phyloP scores from a whole-genome alignment of 1,140 invertebrate genomes.

The Camponotus pennsylvanicus region DNA sequence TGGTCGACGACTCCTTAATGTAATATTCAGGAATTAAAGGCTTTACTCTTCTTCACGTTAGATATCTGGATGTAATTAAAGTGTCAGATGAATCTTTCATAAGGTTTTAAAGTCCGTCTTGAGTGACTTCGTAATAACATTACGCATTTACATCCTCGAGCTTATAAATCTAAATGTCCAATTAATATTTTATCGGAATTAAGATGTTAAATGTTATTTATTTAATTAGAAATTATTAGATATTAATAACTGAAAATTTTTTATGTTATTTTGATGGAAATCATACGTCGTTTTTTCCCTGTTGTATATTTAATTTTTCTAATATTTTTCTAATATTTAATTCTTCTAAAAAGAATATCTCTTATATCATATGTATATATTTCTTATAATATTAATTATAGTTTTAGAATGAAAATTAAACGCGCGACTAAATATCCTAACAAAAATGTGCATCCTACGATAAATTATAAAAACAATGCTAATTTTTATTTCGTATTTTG shows the following conservation, averaged over 20 bases:
- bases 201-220: not conserved
- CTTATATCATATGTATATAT: not conserved
- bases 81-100: slow-evolving; percentile 38
- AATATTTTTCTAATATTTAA: not conserved
- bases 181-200: not conserved
- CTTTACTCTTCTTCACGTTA: slow-evolving; percentile 32
- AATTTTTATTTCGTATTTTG: not conserved
- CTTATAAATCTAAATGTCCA: slow-evolving; percentile 6
- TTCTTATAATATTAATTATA: not conserved
- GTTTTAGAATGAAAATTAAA: not conserved
- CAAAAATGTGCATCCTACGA: too few relatives aligned
- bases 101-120: slow-evolving; percentile 16
- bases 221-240: not conserved
- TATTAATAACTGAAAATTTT: not conserved
- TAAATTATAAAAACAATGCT: not conserved
- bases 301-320: too few relatives aligned
- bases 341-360: not conserved
- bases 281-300: not conserved
- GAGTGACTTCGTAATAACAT: slow-evolving; percentile 12
- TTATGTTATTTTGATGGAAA: not conserved
- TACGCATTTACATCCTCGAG: not conserved
- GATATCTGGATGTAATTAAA: slow-evolving; percentile 56
- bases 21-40: slow-evolving; percentile 55
- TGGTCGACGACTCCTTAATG: slow-evolving; percentile 41
- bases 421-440: not conserved